phyloP scores from a whole-genome alignment of 1,140 invertebrate genomes.

The Drosophila ironensis region DNA sequence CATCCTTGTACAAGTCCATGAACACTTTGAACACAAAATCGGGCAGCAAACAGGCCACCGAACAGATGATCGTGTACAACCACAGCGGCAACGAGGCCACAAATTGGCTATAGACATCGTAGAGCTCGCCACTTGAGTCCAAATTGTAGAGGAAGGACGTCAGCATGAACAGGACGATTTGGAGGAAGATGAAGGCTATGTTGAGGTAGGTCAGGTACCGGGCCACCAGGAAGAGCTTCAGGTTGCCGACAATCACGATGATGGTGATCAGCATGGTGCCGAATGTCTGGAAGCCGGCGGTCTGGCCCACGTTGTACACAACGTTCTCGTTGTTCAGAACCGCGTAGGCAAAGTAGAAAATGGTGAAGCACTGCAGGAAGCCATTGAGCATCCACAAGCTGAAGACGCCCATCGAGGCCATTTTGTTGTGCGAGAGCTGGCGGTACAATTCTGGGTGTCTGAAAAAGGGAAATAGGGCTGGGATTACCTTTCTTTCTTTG shows the following conservation, averaged over 20 bases:
- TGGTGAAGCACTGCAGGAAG: constrained; percentile 82
- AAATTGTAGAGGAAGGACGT: constrained; percentile 84
- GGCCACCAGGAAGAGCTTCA: constrained; percentile 86
- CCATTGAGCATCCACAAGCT: constrained; percentile 85
- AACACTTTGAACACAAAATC: constrained; percentile 79
- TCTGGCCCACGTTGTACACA: constrained; percentile 80
- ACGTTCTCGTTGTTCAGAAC: constrained; percentile 76
- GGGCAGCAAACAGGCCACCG: constrained; percentile 84
- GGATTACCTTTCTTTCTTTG: no score
- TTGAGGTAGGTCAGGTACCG: constrained; percentile 86
- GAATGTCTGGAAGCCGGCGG: constrained; percentile 82
- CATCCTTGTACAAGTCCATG: constrained; percentile 44
- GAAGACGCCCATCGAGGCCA: constrained; percentile 85
- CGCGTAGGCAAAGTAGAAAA: constrained; percentile 82
- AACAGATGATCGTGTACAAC: constrained; percentile 84
- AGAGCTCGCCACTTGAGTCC: constrained; percentile 84
- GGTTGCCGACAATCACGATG: constrained; percentile 82
- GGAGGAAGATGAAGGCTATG: constrained; percentile 83
- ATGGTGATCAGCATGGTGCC: constrained; percentile 83
- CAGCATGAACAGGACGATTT: constrained; percentile 84
- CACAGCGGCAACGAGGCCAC: constrained; percentile 84
- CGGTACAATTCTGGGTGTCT: constrained; percentile 87
- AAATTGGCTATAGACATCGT: constrained; percentile 85
- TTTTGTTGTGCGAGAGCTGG: constrained; percentile 85
- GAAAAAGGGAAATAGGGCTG: no score